phyloP scores from a whole-genome alignment of 2,888 invertebrate species.

The Hermaeophaga mercurialis region DNA sequence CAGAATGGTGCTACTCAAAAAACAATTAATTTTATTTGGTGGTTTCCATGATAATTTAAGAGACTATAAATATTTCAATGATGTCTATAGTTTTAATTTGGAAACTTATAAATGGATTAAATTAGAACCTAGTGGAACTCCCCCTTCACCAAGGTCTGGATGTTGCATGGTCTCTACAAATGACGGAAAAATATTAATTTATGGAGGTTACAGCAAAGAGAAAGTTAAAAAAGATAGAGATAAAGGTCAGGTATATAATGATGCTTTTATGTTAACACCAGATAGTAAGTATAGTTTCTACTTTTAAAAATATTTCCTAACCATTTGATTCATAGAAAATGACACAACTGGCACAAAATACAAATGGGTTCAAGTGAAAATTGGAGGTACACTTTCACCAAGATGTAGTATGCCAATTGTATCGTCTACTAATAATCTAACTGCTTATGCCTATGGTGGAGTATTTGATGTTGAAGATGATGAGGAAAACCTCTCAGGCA shows the following conservation, averaged over 20 bases:
- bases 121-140: constrained; percentile 67
- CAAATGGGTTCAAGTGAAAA: constrained; percentile 73
- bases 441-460: constrained; percentile 85
- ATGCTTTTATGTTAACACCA: constrained; percentile 69
- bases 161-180: constrained; percentile 72
- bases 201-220: constrained; percentile 80
- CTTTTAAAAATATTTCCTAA: background rate
- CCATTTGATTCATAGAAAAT: constrained; percentile 60
- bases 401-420: constrained; percentile 74
- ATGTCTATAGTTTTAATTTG: constrained; percentile 79
- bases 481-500: constrained; percentile 73
- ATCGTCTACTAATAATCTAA: constrained; percentile 63
- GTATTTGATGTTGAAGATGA: constrained; percentile 83
- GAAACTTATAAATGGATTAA: constrained; percentile 80
- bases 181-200: constrained; percentile 71
- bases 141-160: constrained; percentile 80
- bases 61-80: constrained; percentile 88
- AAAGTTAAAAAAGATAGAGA: constrained; percentile 76
- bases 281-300: constrained; percentile 62
- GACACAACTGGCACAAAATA: constrained; percentile 67
- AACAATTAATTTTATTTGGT: constrained; percentile 83
- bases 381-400: constrained; percentile 67
- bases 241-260: constrained; percentile 71
- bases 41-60: constrained; percentile 90
- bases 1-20: constrained; percentile 82